Evolutionary conservation across 2,797 vertebrate genomes (phyloP).

Genomic region (Parauchenoglanis ngamensis): DNA sequence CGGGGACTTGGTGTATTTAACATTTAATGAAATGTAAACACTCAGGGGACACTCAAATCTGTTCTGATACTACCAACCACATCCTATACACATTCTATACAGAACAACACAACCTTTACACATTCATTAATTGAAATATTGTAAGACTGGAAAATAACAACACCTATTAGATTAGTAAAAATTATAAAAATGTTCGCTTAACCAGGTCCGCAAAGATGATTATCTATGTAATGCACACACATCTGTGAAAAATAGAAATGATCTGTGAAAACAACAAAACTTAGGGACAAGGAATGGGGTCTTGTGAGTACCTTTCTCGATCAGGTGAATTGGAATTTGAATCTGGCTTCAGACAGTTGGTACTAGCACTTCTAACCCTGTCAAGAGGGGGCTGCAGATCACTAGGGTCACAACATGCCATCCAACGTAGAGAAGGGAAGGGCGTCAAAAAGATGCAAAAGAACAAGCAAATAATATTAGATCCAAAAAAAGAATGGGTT

Average conservation of each 20-base stretch:
- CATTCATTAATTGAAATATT: not conserved
- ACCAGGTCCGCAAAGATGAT: not conserved
- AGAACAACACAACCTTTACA: conserved; percentile 26
- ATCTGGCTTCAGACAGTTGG: conserved; percentile 99
- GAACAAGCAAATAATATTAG: conserved; percentile 69
- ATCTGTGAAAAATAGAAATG: conserved; percentile 26
- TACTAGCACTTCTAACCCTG: conserved; percentile 99
- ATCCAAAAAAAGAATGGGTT: conserved; percentile 72
- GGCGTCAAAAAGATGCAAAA: conserved; percentile 69
- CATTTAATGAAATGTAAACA: conserved; percentile 41
- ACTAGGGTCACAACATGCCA: conserved; percentile 96
- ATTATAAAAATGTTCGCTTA: conserved; percentile 3
- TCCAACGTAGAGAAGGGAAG: conserved; percentile 86
- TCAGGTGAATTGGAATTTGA: conserved; percentile 96
- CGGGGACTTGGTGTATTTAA: conserved; percentile 41
- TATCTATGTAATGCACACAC: conserved; percentile 19
- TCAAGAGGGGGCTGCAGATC: conserved; percentile 97
- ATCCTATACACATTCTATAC: conserved; percentile 4
- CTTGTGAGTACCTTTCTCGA: conserved; percentile 92
- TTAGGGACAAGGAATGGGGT: conserved; percentile 57
- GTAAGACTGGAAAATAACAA: conserved; percentile 3
- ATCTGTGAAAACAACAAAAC: conserved; percentile 41
- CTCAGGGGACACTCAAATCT: conserved; percentile 33
- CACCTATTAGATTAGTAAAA: not conserved
- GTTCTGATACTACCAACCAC: conserved; percentile 33